Evolutionary conservation across 2,113 vertebrate genomes (phyloP), one percentile per base, ranked within the genome.

Genomic region (Cebus imitator): DNA sequence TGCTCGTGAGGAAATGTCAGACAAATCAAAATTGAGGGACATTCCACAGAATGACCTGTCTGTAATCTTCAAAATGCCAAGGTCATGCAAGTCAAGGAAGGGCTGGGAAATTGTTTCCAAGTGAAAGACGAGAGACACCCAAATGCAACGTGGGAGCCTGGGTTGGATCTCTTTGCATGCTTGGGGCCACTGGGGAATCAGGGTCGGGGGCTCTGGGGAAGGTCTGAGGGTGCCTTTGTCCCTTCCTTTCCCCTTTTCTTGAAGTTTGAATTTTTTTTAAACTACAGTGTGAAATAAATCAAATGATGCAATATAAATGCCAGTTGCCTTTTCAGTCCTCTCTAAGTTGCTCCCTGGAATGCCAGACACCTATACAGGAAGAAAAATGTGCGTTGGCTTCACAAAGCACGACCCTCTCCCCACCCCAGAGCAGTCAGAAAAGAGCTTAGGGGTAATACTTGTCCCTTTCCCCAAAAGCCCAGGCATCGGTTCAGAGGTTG

Each of bases 121-220:
- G 3, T 9, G 13, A 35, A 57, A 57, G 48, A 16, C 10, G 0
- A 1, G 11, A 16, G 32, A 2, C 2, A 12, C 4, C 20, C 8
- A 8, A 10, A 13, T 0, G 2, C 5, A 17, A 4, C 1, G 0
- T 2, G 23, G 5, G 32, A 43, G 20, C 45, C 6, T 17, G 27
- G 11, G 17, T 4, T 3, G 0, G 5, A 1, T 7, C 37, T 30
- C 37, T 40, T 27, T 66, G 48, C 45, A 4, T 18, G 16, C 6
- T 2, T 0, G 9, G 40, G 88, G 17, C 7, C 17, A 0, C 2
- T 8, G 8, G 72, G 11, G 27, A 32, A 7, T 37, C 73, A 0
- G 0, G 16, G 4, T 1, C 0, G 1, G 27, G 37, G 27, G 23
- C 21, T 48, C 25, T 27, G 27, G 57, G 57, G 18, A 52, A n/a